Base-by-base conservation (phyloP, 2,113 vertebrate genomes). In the Gavialis gangeticus region DNA sequence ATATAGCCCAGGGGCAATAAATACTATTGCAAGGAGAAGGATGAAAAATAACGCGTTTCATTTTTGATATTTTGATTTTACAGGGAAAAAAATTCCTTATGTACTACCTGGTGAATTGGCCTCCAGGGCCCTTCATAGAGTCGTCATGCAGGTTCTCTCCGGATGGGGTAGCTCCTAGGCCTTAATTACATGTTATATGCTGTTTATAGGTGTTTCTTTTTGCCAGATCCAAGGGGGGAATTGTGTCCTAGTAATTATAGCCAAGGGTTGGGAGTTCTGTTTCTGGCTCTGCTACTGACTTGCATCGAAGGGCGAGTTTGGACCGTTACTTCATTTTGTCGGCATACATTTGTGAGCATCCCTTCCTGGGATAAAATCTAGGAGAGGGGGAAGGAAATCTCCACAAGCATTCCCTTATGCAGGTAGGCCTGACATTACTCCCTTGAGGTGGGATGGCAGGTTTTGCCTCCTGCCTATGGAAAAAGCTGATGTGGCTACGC, bases 41-140 rank as follows among this genome's bases (percentile, higher is more conserved):
- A 77, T 88, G 75, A 87, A 90, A 94, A 77, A 84, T 54, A 66
- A 15, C 22, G 30, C 34, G 87, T 95, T 96, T 89, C 34, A 75
- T 84, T 97, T 92, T 37, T 92, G 79, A 66, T 92, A 91, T 83
- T 64, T 84, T 84, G 77, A 80, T 92, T 95, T 75, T 59, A 92
- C 54, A n/a, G 64, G 71, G 87, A 63, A 27, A 6, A 71, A 62
- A 34, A 92, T 15, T 77, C 46, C 66, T 82, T 75, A 15, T 56
- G 75, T 10, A 60, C 18, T 55, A 75, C 75, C 86, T 88, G 58
- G 82, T 86, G 92, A 82, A 92, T 93, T 87, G 88, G 90, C 69
- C 82, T 95, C 69, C 55, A 27, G 60, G 66, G 60, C 67, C n/a
- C 69, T 90, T 82, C 79, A 54, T 46, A n/a, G 57, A 85, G 75